phyloP scores from a whole-genome alignment of 2,888 invertebrate species.

The Micropterix aruncella region DNA sequence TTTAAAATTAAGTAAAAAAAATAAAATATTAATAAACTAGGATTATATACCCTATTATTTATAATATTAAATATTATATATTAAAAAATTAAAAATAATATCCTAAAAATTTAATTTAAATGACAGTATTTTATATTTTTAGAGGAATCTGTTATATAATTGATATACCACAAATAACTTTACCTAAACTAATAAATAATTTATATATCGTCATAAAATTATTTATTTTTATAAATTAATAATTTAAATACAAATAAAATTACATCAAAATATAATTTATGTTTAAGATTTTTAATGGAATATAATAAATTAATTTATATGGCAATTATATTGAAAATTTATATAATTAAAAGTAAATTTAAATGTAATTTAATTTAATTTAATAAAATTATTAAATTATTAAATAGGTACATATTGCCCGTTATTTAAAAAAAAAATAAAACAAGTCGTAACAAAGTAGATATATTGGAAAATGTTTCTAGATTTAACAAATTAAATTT shows the following conservation, averaged over 20 bases:
- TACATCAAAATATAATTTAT: conserved; percentile 66
- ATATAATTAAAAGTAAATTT: too few relatives aligned
- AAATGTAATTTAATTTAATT: too few relatives aligned
- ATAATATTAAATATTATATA: conserved; percentile 23
- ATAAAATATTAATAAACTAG: conserved; percentile 41
- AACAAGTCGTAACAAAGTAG: conserved; percentile 78
- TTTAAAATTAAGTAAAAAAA: conserved; percentile 23
- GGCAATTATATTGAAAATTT: too few relatives aligned
- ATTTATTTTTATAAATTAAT: conserved; percentile 31
- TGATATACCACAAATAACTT: conserved; percentile 48
- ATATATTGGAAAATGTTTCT: conserved; percentile 61
- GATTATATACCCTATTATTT: conserved; percentile 58
- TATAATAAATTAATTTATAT: too few relatives aligned
- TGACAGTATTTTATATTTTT: too few relatives aligned
- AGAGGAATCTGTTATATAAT: conserved; percentile 55
- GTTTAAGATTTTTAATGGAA: too few relatives aligned
- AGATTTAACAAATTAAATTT: conserved; percentile 46
- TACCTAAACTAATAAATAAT: conserved; percentile 29
- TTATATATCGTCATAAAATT: too few relatives aligned
- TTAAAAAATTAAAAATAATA: conserved; percentile 45
- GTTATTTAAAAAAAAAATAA: conserved; percentile 54
- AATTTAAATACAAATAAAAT: conserved; percentile 40
- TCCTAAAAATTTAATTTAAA: conserved; percentile 53
- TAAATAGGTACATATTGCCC: conserved; percentile 68
- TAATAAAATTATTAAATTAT: conserved; percentile 51